Evolutionary conservation across 2,888 invertebrate genomes (phyloP).

Genomic region (Cephus pygmeus): DNA sequence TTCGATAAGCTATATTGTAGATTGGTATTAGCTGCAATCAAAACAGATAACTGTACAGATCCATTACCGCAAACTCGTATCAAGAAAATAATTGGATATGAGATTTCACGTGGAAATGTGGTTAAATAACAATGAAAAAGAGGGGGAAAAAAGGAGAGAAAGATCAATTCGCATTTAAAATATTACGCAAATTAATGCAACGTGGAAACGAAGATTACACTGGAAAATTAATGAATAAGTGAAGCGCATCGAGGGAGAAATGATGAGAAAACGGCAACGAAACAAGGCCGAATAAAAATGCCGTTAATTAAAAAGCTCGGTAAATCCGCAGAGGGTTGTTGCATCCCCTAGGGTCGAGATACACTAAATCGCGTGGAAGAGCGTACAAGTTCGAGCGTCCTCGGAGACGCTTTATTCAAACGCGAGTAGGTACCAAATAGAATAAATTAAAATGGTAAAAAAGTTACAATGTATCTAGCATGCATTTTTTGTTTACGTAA

Average conservation of each 20-base stretch:
- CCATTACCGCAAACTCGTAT: background rate
- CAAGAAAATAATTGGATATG: background rate
- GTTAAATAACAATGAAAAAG: background rate
- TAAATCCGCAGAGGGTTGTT: background rate
- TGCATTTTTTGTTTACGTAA: background rate
- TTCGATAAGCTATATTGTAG: background rate
- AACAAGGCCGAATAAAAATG: constrained; percentile 12
- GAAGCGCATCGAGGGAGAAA: background rate
- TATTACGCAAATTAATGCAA: background rate
- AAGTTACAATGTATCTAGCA: background rate
- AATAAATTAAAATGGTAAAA: background rate
- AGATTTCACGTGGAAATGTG: background rate
- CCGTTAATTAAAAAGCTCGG: background rate
- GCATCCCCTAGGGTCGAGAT: background rate
- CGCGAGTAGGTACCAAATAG: background rate
- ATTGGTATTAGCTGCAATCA: background rate
- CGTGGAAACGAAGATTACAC: background rate
- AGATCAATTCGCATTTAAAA: background rate
- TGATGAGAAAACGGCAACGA: constrained; percentile 7
- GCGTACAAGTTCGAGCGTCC: background rate
- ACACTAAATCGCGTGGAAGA: background rate
- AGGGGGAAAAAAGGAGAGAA: background rate
- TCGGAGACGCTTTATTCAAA: background rate
- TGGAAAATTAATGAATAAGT: constrained; percentile 2
- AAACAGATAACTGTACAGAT: background rate